Evolutionary conservation across 2,888 invertebrate species (phyloP).

Genomic region (Dasypolia templi): DNA sequence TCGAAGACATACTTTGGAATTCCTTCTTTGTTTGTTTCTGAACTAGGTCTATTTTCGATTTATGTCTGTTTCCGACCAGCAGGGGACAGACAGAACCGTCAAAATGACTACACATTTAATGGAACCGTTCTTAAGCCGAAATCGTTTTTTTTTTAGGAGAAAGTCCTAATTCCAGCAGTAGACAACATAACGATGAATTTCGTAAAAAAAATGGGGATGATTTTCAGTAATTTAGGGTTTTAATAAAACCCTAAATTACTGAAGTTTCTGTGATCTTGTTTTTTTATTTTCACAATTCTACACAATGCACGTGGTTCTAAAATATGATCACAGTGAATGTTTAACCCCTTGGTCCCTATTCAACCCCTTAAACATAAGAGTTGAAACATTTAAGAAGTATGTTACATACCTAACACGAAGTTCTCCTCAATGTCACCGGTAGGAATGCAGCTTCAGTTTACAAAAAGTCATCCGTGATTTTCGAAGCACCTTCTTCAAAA

Average conservation of each 20-base stretch:
- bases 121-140: not conserved
- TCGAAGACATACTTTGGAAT: no score
- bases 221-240: slow-evolving; percentile 3
- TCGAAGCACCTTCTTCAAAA: slow-evolving; percentile 4
- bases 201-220: slow-evolving; percentile 8
- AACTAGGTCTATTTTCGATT: no score
- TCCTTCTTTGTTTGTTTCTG: no score
- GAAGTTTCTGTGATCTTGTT: not conserved
- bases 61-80: not conserved
- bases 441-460: slow-evolving; percentile 2
- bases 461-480: slow-evolving; percentile 17
- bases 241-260: not conserved
- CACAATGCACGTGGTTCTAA: slow-evolving; percentile 1
- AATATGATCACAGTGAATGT: not conserved
- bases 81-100: not conserved
- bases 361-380: slow-evolving; percentile 9
- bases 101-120: not conserved
- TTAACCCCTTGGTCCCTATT: not conserved
- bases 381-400: not conserved
- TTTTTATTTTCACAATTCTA: not conserved
- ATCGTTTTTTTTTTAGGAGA: not conserved
- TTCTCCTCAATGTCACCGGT: slow-evolving; percentile 17
- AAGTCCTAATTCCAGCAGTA: not conserved
- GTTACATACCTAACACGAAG: slow-evolving; percentile 45
- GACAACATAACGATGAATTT: not conserved